These are phyloP conservation scores for Drosophila prolongata DNA, from an alignment of 2,888 invertebrate species.

Conservation along the genomic window DNA sequence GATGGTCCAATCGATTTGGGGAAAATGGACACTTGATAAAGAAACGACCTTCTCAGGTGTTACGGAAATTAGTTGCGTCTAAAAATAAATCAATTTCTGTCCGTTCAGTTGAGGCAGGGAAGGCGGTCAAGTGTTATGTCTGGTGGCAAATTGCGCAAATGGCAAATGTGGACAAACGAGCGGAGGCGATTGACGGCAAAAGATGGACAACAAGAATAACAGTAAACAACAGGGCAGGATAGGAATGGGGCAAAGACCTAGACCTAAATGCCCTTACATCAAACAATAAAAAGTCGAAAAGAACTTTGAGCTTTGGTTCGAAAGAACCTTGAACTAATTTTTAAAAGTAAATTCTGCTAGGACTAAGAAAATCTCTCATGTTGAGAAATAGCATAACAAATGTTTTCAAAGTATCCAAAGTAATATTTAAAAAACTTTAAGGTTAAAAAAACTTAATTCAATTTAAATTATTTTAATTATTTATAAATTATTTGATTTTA, in stretches of 20 bases:
- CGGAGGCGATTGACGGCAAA: neutral
- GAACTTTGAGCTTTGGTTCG: too few species aligned
- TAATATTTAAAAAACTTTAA: too few species aligned
- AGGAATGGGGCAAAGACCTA: constrained; percentile 5
- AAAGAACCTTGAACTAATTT: too few species aligned
- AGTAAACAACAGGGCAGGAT: constrained; percentile 10
- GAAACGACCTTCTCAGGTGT: constrained; percentile 42
- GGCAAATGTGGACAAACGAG: constrained; percentile 34
- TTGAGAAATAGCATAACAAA: too few species aligned
- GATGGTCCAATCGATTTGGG: constrained; percentile 31
- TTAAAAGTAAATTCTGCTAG: too few species aligned
- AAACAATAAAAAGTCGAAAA: neutral
- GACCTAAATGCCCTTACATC: constrained; percentile 13
- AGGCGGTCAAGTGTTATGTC: constrained; percentile 53
- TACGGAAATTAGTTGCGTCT: constrained; percentile 58
- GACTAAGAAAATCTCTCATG: too few species aligned
- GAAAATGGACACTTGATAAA: constrained; percentile 11
- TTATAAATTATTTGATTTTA: too few species aligned
- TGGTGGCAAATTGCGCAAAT: constrained; percentile 58
- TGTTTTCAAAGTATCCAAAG: neutral
- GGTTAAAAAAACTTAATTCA: too few species aligned
- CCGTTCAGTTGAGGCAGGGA: constrained; percentile 15
- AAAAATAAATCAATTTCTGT: constrained; percentile 60
- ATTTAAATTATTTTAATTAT: too few species aligned
- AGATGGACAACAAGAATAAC: constrained; percentile 17